Evolutionary conservation across 2,113 vertebrate species (phyloP).

Genomic region (Felis catus): DNA sequence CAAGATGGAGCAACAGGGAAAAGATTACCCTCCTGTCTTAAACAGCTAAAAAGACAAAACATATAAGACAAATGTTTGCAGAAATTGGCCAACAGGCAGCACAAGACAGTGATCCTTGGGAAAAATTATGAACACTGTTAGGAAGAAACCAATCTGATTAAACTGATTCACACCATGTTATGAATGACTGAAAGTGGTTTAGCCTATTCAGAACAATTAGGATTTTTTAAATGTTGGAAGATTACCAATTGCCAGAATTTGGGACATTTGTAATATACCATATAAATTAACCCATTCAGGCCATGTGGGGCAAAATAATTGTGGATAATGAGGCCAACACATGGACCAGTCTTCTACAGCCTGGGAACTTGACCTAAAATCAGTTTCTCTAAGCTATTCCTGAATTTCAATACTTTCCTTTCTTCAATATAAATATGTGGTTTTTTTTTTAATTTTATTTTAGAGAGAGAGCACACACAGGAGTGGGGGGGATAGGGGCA

Average conservation of each 20-base stretch:
- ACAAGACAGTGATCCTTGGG: background rate
- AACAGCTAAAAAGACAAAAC: background rate
- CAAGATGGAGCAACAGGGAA: background rate
- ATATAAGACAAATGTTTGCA: background rate
- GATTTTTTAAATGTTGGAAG: background rate
- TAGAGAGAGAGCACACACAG: no score
- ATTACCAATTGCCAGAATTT: background rate
- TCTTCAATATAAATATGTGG: background rate
- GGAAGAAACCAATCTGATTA: background rate
- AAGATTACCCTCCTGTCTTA: background rate
- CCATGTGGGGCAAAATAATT: background rate
- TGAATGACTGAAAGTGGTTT: background rate
- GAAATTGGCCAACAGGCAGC: background rate
- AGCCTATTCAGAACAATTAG: background rate
- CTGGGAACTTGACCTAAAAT: background rate
- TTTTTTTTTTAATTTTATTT: no score
- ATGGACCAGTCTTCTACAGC: background rate
- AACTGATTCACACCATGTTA: background rate
- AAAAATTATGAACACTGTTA: background rate
- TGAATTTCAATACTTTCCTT: background rate
- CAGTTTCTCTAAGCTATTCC: background rate
- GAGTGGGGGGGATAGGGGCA: no score
- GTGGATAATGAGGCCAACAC: background rate
- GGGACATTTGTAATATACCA: background rate
- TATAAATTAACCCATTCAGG: background rate